phyloP scores from a whole-genome alignment of 53 echinoderm and acorn worm genomes.

The Luidia sarsii region DNA sequence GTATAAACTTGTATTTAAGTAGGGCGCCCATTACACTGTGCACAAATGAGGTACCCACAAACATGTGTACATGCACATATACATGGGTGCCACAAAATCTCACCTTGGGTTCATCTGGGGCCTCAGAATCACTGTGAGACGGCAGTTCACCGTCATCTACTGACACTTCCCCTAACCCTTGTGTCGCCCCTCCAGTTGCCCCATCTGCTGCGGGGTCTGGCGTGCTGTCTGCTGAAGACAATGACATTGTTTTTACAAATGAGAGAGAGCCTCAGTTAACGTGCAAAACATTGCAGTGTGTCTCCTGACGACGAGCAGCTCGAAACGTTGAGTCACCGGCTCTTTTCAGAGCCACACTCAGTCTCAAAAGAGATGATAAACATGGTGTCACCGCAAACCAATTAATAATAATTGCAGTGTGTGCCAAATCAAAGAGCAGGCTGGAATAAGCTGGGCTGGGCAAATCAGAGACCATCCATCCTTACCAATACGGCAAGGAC shows the following conservation, averaged over 20 bases:
- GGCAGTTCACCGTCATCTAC: too few relatives aligned
- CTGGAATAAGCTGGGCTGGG: not conserved
- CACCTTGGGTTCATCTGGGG: not conserved
- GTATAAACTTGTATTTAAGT: not conserved
- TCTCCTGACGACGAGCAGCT: not conserved
- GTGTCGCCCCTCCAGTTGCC: too few relatives aligned
- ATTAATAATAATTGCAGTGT: too few relatives aligned
- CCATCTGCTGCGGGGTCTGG: not conserved
- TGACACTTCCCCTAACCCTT: too few relatives aligned
- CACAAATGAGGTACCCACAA: not conserved
- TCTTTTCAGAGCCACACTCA: too few relatives aligned
- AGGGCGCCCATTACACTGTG: not conserved
- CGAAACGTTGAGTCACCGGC: too few relatives aligned
- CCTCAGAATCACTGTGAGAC: not conserved
- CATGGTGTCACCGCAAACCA: too few relatives aligned
- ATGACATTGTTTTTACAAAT: conserved; percentile 14
- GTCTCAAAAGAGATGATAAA: too few relatives aligned
- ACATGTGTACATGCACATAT: not conserved
- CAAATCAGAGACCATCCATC: not conserved
- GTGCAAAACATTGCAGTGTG: not conserved
- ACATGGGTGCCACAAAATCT: not conserved
- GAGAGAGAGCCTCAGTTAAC: not conserved
- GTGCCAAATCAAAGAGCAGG: not conserved
- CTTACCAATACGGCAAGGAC: too few relatives aligned
- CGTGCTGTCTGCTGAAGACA: not conserved